Evolutionary conservation across 2,888 invertebrate genomes (phyloP), one percentile per base, ranked within the genome.

Genomic region (Agrotis puta): DNA sequence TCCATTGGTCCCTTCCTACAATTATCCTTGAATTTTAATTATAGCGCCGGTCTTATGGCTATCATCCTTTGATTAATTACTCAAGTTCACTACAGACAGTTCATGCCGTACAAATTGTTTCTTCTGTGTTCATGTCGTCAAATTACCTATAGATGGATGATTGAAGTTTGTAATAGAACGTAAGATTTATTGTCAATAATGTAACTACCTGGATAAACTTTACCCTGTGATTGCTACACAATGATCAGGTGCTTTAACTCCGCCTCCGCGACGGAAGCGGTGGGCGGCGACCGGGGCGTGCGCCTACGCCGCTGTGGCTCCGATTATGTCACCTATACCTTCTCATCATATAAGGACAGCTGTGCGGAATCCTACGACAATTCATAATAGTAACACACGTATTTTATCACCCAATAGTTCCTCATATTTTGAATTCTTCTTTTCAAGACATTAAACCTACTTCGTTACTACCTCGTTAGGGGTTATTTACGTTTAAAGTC

Each of bases 211-310:
- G 70, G 80, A 77, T 85, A 83, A 88, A 83, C 79, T 82, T 83
- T 85, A 83, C 77, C 74, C 79, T 82, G 85, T 90, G 89, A 89
- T 92, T 91, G 90, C 92, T 87, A 88, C 90, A 92, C 86, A 89
- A 87, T 87, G 89, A 94, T 94, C 94, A 94, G 94, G 93, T 95
- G 93, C 87, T 91, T 88, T 89, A 89, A 87, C 85, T 85, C 88
- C 94, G 93, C 95, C 94, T 91, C 92, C 91, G 88, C 93, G 89
- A 89, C 95, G 95, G 95, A 95, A 94, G 92, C 93, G 63, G 95
- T 96, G 93, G 95, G 95, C 91, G 95, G 91, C 82, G 86, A 88
- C 89, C 88, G 88, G 86, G 90, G 89, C 89, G 88, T 88, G 90
- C 92, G 91, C 95, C 95, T 88, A 95, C 95, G 89, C 90, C 56